These are phyloP conservation scores for Hecatera dysodea DNA, from an alignment of 2,888 invertebrate genomes.

Conservation along the genomic window DNA sequence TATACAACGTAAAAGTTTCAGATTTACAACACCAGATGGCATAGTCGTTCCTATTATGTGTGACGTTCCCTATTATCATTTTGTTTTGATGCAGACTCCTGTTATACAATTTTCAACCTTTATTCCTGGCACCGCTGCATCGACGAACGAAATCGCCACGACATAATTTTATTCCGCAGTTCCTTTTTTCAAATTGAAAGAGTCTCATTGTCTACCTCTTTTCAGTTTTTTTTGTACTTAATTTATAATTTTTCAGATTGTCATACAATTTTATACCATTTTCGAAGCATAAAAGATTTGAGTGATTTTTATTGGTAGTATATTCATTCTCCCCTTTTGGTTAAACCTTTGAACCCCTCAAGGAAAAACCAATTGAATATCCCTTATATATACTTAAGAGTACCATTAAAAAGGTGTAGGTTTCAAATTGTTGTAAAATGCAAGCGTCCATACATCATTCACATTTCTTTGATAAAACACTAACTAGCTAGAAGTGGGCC, in stretches of 20 bases:
- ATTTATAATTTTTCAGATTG: neutral
- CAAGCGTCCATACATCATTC: no score
- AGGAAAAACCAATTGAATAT: no score
- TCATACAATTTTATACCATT: neutral
- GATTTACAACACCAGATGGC: no score
- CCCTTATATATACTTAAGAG: neutral
- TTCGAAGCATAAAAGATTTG: neutral
- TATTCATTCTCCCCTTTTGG: neutral
- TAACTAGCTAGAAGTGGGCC: no score
- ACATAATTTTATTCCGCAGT: no score
- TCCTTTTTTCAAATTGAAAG: neutral
- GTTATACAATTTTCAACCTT: neutral
- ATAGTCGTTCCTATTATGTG: no score
- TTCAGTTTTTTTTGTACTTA: neutral
- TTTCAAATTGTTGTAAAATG: no score
- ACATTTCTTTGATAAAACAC: no score
- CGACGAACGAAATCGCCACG: no score
- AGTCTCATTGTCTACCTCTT: slow-evolving; percentile 2
- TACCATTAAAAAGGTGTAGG: neutral
- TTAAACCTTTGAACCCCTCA: no score
- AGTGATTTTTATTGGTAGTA: neutral
- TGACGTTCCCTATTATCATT: neutral
- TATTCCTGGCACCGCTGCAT: neutral
- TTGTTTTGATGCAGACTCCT: neutral
- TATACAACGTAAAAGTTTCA: no score